Base-by-base conservation (phyloP, 1,140 invertebrate species). In the Drosophila watanabei region DNA sequence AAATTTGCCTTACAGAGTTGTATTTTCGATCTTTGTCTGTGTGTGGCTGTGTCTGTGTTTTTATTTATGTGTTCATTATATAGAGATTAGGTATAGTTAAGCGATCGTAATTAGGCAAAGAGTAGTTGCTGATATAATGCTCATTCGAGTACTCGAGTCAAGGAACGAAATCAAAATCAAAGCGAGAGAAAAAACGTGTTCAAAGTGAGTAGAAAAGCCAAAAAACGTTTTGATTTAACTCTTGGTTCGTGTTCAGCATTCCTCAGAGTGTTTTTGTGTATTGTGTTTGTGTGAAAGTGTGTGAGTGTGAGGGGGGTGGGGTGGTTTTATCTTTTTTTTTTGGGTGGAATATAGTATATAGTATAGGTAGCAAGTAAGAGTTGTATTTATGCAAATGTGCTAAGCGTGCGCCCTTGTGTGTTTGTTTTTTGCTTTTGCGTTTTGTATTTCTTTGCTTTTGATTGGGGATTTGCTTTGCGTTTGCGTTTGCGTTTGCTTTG, bases 371-470 rank as follows among this genome's bases (percentile, higher is more conserved):
- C 41, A 78, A 78, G 75, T 51, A 73, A 72, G 54, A 57, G 54
- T 73, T 75, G 54, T 73, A 49, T 73, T 73, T 61, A 85, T 85
- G 82, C 82, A 82, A 85, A 90, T 90, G 85, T 89, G 86, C 86
- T 79, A 90, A 89, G 85, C 85, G 85, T 89, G 85, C 85, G 86
- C 82, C 69, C 62, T 78, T 82, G 66, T 78, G 63, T 88, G 35
- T 14, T 14, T 43, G 68, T 41, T 60, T 58, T 49, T 80, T 84
- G 62, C 37, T 70, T 68, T 81, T 76, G 72, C 66, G 62, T 71
- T 80, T 68, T 82, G 52, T 80, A 45, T 79, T 75, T 77, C 68
- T 82, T 80, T 66, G 58, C 71, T 83, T 71, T 62, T 64, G 18
- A 43, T 77, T 63, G 68, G 59, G 57, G 33, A 68, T 87, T 71